phyloP scores from a whole-genome alignment of 2,113 vertebrate genomes.

The Seriola rivoliana region DNA sequence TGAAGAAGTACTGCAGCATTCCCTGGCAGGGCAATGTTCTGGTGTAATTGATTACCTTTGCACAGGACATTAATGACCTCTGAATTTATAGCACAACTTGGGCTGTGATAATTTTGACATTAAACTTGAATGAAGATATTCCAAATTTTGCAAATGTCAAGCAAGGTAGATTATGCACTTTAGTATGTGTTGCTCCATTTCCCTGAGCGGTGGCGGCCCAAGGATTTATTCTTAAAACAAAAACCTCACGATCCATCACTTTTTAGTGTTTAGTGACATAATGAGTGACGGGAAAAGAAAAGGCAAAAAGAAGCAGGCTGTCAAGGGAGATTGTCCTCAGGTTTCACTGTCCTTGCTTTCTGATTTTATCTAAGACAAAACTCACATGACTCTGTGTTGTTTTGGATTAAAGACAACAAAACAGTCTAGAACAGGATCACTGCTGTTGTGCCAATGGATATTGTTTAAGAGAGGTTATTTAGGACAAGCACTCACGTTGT shows the following conservation, averaged over 20 bases:
- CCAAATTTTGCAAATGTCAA: background rate
- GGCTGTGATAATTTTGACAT: background rate
- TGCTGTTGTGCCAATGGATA: conserved; percentile 21
- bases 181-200: background rate
- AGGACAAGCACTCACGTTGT: background rate
- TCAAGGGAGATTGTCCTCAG: background rate
- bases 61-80: no score
- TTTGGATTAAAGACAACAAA: conserved; percentile 20
- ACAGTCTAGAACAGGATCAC: background rate
- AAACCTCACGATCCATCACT: background rate
- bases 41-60: no score
- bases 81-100: background rate
- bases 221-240: background rate
- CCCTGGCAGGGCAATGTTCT: no score
- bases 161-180: background rate
- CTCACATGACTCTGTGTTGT: background rate
- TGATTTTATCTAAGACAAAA: conserved; percentile 21
- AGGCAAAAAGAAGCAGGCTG: background rate
- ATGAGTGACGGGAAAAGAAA: background rate
- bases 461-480: background rate
- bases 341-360: conserved; percentile 6
- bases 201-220: background rate
- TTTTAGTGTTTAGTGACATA: background rate
- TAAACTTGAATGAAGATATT: background rate
- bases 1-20: no score